Conservation (phyloP, 2,113 vertebrate genomes). For the Engystomops pustulosus region DNA sequence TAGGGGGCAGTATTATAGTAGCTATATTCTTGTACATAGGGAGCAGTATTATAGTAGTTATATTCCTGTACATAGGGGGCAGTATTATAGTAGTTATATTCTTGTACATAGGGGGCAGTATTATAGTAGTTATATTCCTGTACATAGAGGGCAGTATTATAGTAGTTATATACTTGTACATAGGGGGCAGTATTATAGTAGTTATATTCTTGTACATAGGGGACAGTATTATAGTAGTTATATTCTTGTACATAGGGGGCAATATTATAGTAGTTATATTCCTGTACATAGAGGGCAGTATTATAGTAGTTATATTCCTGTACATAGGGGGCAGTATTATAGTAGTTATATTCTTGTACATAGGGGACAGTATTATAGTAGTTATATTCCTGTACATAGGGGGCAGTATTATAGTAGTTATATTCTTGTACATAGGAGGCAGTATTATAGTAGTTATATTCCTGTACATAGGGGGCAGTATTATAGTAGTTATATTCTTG, state of each 20-base stretch:
- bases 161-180: neutral
- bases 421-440: neutral
- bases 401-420: slow-evolving; percentile 6
- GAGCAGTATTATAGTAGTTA: slow-evolving; percentile 6
- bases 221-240: neutral
- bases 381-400: neutral
- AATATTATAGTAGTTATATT: neutral
- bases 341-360: neutral
- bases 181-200: slow-evolving; percentile 2
- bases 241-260: neutral
- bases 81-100: slow-evolving; percentile 18
- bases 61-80: neutral
- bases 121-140: slow-evolving; percentile 16
- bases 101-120: neutral
- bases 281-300: neutral
- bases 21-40: slow-evolving; percentile 8
- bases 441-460: neutral
- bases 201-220: slow-evolving; percentile 6
- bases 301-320: slow-evolving; percentile 2
- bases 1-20: slow-evolving; percentile 4
- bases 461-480: neutral
- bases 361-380: neutral
- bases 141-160: slow-evolving; percentile 2
- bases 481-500: no score
- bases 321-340: neutral